These are phyloP conservation scores for Hydropsyche betteni DNA, from an alignment of 2,888 invertebrate genomes.

Conservation along the genomic window DNA sequence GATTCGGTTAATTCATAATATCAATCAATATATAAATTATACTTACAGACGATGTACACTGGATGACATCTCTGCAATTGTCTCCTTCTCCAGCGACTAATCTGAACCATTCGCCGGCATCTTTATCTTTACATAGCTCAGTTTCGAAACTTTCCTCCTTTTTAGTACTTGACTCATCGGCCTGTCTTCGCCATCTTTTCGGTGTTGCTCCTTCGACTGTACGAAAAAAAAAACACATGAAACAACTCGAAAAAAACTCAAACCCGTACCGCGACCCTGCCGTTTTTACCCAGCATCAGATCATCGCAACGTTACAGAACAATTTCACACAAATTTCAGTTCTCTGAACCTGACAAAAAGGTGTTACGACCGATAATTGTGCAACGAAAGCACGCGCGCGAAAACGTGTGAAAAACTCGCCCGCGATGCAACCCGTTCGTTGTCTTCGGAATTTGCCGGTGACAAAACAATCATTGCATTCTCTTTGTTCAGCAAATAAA, in stretches of 20 bases:
- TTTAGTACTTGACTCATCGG: conserved; percentile 71
- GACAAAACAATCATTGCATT: conserved; percentile 26
- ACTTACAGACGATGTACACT: conserved; percentile 91
- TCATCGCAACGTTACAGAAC: too few relatives aligned
- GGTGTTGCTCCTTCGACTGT: conserved; percentile 59
- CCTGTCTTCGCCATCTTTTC: conserved; percentile 73
- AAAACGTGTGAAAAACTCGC: too few relatives aligned
- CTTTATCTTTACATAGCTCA: conserved; percentile 93
- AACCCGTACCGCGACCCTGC: background rate
- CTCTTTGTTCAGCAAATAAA: conserved; percentile 12
- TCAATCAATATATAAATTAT: background rate
- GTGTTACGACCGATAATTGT: too few relatives aligned
- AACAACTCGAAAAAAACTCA: conserved; percentile 29
- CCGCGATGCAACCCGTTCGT: too few relatives aligned
- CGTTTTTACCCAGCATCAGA: background rate
- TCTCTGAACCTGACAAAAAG: too few relatives aligned
- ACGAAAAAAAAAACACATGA: conserved; percentile 53
- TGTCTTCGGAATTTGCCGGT: too few relatives aligned
- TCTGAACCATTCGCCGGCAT: conserved; percentile 95
- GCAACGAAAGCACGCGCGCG: too few relatives aligned
- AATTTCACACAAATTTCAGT: too few relatives aligned
- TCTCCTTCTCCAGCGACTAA: conserved; percentile 89
- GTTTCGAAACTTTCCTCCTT: conserved; percentile 89
- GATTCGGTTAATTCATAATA: conserved; percentile 9
- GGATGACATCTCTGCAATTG: conserved; percentile 93